Conservation (phyloP, 2,888 invertebrate species). For the Ectropis crepuscularia region DNA sequence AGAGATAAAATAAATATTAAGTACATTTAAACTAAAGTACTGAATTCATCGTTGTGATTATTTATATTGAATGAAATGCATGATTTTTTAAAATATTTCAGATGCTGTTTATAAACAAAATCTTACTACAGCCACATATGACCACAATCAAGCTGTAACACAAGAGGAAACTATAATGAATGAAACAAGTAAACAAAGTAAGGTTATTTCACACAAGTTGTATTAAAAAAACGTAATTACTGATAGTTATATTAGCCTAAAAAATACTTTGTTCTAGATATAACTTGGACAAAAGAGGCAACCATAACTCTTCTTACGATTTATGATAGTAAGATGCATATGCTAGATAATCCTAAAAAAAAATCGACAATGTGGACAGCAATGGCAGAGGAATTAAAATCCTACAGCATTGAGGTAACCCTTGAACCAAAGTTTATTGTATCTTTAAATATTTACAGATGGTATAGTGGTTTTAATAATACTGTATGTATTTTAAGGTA, state of each 20-base stretch:
- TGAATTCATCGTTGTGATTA: constrained; percentile 19
- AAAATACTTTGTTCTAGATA: constrained; percentile 51
- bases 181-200: constrained; percentile 68
- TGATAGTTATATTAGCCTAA: background rate
- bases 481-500: constrained; percentile 49
- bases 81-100: constrained; percentile 29
- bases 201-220: background rate
- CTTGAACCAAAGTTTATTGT: too few relatives aligned
- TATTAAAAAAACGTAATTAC: background rate
- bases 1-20: too few relatives aligned
- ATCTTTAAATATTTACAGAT: background rate
- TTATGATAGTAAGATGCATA: constrained; percentile 69
- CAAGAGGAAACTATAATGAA: constrained; percentile 50
- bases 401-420: constrained; percentile 61
- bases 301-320: constrained; percentile 64
- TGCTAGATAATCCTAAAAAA: constrained; percentile 71
- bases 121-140: constrained; percentile 54
- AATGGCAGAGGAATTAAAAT: constrained; percentile 67
- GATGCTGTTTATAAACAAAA: constrained; percentile 59
- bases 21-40: too few relatives aligned
- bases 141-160: constrained; percentile 50
- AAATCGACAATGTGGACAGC: constrained; percentile 72
- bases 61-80: background rate
- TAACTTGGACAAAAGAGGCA: constrained; percentile 69
- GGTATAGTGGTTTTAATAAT: background rate